A percentile compares a stretch with the other conserved stretches of the same genome.
Evolutionary conservation across 2,113 vertebrate genomes (phyloP).

Genomic region (Oncorhynchus gorbuscha): DNA sequence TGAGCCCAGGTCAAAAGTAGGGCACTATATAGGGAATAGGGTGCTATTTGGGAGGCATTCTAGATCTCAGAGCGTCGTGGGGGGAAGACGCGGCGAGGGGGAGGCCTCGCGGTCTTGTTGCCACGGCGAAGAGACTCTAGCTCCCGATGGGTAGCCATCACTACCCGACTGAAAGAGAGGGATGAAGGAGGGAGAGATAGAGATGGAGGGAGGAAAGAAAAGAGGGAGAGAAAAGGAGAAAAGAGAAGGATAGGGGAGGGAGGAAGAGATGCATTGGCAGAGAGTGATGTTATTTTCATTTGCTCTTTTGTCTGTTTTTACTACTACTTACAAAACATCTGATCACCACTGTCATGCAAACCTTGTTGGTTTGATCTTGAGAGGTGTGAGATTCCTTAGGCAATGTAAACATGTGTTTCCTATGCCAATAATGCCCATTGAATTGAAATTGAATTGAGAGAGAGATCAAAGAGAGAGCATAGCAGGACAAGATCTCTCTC

Average conservation of each 20-base stretch:
- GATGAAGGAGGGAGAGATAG: too few species aligned
- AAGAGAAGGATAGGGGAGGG: background rate
- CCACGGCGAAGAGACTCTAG: slow-evolving; percentile 60
- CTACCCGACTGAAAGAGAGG: slow-evolving; percentile 57
- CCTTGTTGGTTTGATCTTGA: too few species aligned
- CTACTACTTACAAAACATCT: background rate
- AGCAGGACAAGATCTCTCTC: too few species aligned
- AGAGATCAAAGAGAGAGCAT: too few species aligned
- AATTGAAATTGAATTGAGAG: too few species aligned
- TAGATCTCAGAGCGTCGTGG: background rate
- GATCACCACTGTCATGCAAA: too few species aligned
- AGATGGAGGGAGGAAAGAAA: background rate
- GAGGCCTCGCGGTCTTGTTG: slow-evolving; percentile 42
- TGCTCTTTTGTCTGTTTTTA: background rate
- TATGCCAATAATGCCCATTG: too few species aligned
- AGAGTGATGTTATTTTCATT: too few species aligned
- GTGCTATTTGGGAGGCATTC: background rate
- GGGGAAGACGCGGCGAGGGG: slow-evolving; percentile 9
- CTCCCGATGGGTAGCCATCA: slow-evolving; percentile 68
- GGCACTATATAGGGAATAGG: background rate
- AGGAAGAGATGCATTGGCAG: too few species aligned
- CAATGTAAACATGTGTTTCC: too few species aligned
- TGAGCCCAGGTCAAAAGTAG: background rate
- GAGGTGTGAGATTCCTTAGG: too few species aligned
- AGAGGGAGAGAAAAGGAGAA: background rate